Conservation (phyloP, 2,888 invertebrate species). For the Melikaiella ostensackeni region DNA sequence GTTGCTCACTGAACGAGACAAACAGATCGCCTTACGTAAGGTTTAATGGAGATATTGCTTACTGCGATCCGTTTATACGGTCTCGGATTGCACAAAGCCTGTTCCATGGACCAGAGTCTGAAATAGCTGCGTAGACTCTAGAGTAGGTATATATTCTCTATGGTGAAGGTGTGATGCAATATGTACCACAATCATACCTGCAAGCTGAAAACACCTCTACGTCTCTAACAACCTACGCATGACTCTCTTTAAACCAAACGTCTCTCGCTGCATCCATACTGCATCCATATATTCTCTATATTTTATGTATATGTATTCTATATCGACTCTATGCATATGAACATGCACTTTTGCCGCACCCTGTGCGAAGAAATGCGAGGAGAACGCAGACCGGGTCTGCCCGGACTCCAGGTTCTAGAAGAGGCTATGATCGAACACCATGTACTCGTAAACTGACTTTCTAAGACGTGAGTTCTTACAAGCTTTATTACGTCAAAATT, state of each 20-base stretch:
- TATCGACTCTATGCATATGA: background rate
- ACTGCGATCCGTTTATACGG: constrained; percentile 53
- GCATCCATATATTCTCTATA: background rate
- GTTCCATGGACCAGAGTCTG: background rate
- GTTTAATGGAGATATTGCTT: constrained; percentile 55
- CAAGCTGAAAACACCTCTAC: constrained; percentile 4
- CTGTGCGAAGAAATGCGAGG: constrained; percentile 23
- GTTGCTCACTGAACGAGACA: constrained; percentile 41
- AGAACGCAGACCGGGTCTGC: constrained; percentile 2
- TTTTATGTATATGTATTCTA: background rate
- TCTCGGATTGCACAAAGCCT: constrained; percentile 55
- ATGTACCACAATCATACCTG: constrained; percentile 8
- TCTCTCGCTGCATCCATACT: background rate
- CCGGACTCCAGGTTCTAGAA: constrained; percentile 1
- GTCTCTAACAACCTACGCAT: constrained; percentile 3
- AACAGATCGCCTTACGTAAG: constrained; percentile 59
- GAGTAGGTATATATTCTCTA: background rate
- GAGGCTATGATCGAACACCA: constrained; percentile 16
- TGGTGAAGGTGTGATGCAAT: constrained; percentile 22
- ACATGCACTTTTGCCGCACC: constrained; percentile 15
- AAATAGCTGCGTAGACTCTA: background rate
- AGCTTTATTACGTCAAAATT: constrained; percentile 11
- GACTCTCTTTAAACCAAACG: background rate
- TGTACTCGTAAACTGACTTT: constrained; percentile 15
- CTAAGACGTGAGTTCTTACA: constrained; percentile 13